A percentile compares a stretch with the other conserved stretches of the same genome.
Evolutionary conservation across 2,888 invertebrate genomes (phyloP).

Genomic region (Margaritifera margaritifera): DNA sequence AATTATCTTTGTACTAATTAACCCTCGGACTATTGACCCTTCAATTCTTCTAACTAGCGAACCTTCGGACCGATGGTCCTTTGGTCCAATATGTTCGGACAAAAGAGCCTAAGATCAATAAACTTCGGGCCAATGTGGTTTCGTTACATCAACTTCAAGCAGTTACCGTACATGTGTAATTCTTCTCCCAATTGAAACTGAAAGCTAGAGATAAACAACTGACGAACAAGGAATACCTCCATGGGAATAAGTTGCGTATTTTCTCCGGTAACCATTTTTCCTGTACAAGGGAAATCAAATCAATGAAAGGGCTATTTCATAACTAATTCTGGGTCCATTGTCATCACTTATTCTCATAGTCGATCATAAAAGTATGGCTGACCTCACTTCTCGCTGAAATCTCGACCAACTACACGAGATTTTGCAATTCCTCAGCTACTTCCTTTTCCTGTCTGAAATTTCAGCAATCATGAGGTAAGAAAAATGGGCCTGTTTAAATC

Average conservation of each 20-base stretch:
- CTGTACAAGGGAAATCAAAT: not conserved
- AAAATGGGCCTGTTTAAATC: not conserved
- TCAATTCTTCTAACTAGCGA: too few relatives aligned
- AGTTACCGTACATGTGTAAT: too few relatives aligned
- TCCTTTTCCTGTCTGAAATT: conserved; percentile 40
- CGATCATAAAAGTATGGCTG: not conserved
- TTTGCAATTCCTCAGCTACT: conserved; percentile 8
- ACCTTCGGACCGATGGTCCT: too few relatives aligned
- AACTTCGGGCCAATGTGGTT: too few relatives aligned
- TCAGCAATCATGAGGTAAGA: conserved; percentile 46
- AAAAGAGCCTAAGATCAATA: too few relatives aligned
- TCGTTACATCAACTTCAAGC: too few relatives aligned
- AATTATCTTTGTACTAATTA: too few relatives aligned
- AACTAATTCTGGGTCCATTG: conserved; percentile 7
- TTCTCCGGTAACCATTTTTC: conserved; percentile 56
- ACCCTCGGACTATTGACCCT: too few relatives aligned
- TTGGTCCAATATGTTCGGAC: too few relatives aligned
- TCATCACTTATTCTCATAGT: not conserved
- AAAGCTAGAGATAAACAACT: not conserved
- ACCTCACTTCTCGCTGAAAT: conserved; percentile 5
- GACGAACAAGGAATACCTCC: conserved; percentile 39
- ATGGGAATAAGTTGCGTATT: conserved; percentile 55
- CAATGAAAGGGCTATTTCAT: not conserved
- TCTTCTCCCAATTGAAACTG: too few relatives aligned
- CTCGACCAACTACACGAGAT: conserved; percentile 10